Base-by-base conservation (phyloP, 1,140 invertebrate genomes). In the Stenopsyche tienmushanensis region DNA sequence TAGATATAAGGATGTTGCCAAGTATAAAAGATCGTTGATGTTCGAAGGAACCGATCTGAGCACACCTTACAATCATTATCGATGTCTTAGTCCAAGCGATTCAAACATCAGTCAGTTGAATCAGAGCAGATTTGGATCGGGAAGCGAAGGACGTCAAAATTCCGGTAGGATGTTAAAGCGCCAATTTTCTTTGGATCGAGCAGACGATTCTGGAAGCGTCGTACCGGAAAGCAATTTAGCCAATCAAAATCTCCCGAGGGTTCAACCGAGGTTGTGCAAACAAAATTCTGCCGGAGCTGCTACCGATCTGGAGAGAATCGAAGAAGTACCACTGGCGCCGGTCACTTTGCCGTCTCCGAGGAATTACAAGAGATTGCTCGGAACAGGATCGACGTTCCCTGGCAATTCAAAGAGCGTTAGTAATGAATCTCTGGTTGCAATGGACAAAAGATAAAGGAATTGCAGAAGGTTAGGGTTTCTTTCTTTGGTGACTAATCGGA, bases 231-330 rank as follows among this genome's bases (percentile, higher is more conserved):
- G 53, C 73, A 73, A 67, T 42, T 45, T 67, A 62, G 71, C 67
- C 64, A 70, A 59, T 8, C 72, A 68, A 63, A 73, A 69, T 57
- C 63, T 45, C 20, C 58, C 65, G 23, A 72, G 74, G 67, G 34
- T 68, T 41, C 70, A 68, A 54, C 77, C 78, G 24, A 77, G 78
- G 47, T 75, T 88, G 7, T 86, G 83, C 73, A 89, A 88, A 69
- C 88, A 89, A 72, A 88, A 88, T 74, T 89, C 87, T 13, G 84
- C 85, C 1, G 87, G 87, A 8, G 86, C 87, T 20, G 85, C 86
- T 1, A 83, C 84, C 64, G 88, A 89, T 77, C 74, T 89, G 65
- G 87, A 88, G 72, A 82, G 86, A 70, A 89, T 89, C 69, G 87
- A 88, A 73, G 88, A 89, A 72, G 82, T 86, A 20, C 84, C 85